Evolutionary conservation across 2,888 invertebrate genomes (phyloP), one percentile per base, ranked within the genome.

Genomic region (Tenthredo scrophulariae): DNA sequence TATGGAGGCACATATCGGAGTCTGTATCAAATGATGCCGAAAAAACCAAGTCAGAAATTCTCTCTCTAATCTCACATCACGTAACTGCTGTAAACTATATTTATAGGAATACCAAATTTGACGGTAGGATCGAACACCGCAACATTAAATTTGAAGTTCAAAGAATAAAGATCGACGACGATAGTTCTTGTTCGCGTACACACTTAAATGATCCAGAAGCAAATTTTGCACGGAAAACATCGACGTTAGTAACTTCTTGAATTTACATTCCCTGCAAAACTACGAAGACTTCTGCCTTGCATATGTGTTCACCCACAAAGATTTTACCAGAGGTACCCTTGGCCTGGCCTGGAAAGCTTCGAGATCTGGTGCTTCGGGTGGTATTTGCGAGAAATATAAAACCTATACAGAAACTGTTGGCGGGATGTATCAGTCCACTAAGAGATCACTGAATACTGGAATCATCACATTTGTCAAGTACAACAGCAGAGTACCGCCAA

Each of bases 301-400:
- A n/a, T 99, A 99, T 93, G 98, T 99, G 87, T 99, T 99, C 94
- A 99, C 99, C 9, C 74, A 75, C 88, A 96, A 99, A 91, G 99
- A 99, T 94, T 99, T 99, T 93, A 98, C 98, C 29, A 99, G 99
- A 10, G 99, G 99, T 86, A 99, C 99, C 26, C 95, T 99, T 65
- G 99, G 99, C 33, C 94, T 99, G 77, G 99, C 99, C 5, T 99
- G 99, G 99, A 99, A 99, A 40, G 99, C 99, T 43, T 98, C 98
- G 87, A 98, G 98, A 0, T 98, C 98, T 86, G 99, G 98, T 86
- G 99, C 99, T 2, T 99, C 99, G 6, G 99, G 99, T 83, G 99
- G 99, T 83, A 99, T 99, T 90, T 99, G 99, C 94, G 99, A 99
- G 94, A 98, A 97, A 93, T 98, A 98, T 94, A 99, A 99, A 94